A percentile compares a stretch with the other conserved stretches of the same genome.
These are phyloP conservation scores for Platerodrilus igneus DNA, from an alignment of 2,888 invertebrate genomes.

Conservation along the genomic window DNA sequence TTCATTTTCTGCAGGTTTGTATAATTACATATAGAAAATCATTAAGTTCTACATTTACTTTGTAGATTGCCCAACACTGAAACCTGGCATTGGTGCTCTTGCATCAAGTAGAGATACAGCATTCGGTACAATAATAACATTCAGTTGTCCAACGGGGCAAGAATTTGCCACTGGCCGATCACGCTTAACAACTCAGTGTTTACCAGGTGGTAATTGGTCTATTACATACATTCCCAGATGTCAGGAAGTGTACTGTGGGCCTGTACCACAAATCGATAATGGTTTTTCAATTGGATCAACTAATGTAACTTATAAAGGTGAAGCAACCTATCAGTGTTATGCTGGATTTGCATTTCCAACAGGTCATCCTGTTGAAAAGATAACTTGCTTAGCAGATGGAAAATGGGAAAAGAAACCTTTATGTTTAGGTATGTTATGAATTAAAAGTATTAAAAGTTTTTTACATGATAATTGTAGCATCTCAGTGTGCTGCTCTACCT, in stretches of 20 bases:
- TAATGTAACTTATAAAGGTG: conserved; percentile 89
- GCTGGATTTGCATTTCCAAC: conserved; percentile 93
- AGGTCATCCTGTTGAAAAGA: conserved; percentile 79
- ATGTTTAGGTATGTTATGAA: conserved; percentile 63
- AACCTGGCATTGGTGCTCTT: conserved; percentile 81
- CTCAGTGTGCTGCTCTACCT: conserved; percentile 81
- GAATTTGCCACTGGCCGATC: conserved; percentile 88
- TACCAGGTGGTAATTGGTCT: conserved; percentile 89
- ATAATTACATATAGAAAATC: conserved; percentile 23
- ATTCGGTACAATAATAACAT: conserved; percentile 83
- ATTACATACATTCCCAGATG: conserved; percentile 87
- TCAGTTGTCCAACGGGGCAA: conserved; percentile 89
- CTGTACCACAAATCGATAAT: conserved; percentile 96
- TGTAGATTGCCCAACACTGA: conserved; percentile 79
- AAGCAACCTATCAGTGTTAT: conserved; percentile 94
- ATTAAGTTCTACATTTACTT: conserved; percentile 27
- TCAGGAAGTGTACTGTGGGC: conserved; percentile 96
- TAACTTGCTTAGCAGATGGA: conserved; percentile 84
- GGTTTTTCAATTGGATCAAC: conserved; percentile 94
- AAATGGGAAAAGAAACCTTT: conserved; percentile 90
- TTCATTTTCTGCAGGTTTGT: conserved; percentile 86
- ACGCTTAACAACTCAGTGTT: conserved; percentile 78
- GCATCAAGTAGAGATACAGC: conserved; percentile 89
- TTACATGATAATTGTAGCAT: conserved; percentile 56
- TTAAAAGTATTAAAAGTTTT: conserved; percentile 12